Evolutionary conservation across 1,140 invertebrate species (phyloP), one percentile per base, ranked within the genome.

Genomic region (Drosophila lowei): DNA sequence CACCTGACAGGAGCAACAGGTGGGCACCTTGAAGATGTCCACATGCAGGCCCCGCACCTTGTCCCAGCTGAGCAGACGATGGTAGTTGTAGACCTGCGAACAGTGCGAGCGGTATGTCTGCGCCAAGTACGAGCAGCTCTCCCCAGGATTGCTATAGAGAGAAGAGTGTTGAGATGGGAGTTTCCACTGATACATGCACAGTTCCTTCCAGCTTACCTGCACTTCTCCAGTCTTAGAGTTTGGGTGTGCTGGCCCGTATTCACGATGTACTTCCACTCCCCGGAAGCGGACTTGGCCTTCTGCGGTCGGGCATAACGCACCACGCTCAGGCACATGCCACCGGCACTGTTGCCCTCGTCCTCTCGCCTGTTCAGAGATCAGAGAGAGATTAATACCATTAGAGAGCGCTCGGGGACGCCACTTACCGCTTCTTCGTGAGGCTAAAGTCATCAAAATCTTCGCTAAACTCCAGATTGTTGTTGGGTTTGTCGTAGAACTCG

Each of bases 11-110:
- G 95, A 96, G 79, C 96, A 97, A 71, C 95, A 96, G 0, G 95
- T 96, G 16, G 96, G 96, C 1, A 97, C 94, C 93, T 97, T 97
- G 80, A 97, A 97, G 43, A 97, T 96, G 85, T 97, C 96, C 93
- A 97, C 96, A 73, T 97, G 96, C 1, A 97, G 92, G 6, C 96
- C 96, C 25, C 95, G 93, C 34, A 94, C 94, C 46, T 95, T 94
- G 80, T 97, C 96, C 95, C 96, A 97, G 0, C 96, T 96, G 1
- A 97, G 79, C 5, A 97, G 92, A n/a, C 96, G 93, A 88, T 97
- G 96, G 77, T 97, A 97, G 85, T 97, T 97, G 90, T 96, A 96
- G 1, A 97, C 94, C 93, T 97, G 96, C 2, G 94, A 93, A 80
- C 96, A 97, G 53, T 95, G 94, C 0, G 96, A 97, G 59, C 95